Percentiles rank a stretch among this genome's conserved stretches.
Conservation (phyloP, 2,888 invertebrate genomes). For the Caenorhabditis sp. region DNA sequence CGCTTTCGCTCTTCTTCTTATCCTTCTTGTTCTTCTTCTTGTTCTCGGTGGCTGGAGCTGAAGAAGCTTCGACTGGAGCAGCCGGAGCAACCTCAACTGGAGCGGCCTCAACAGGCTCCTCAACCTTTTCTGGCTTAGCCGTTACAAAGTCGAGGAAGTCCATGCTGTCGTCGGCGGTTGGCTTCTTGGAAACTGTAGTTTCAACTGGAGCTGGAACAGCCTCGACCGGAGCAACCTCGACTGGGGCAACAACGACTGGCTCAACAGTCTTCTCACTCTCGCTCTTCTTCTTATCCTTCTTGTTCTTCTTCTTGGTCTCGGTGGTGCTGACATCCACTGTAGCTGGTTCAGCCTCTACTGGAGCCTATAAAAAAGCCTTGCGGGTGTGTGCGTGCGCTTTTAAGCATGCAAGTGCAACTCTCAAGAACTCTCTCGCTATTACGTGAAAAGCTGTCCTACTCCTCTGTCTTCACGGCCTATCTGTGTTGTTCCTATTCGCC, state of each 20-base stretch:
- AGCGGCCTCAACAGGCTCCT: slow-evolving; percentile 12
- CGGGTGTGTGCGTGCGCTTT: slow-evolving; percentile 30
- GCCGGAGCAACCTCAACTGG: slow-evolving; percentile 27
- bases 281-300: slow-evolving; percentile 55
- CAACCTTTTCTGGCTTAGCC: slow-evolving; percentile 41
- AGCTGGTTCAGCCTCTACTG: not conserved
- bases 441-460: not conserved
- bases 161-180: slow-evolving; percentile 39
- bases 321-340: slow-evolving; percentile 28
- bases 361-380: slow-evolving; percentile 43
- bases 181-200: slow-evolving; percentile 5
- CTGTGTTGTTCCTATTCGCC: too few species aligned
- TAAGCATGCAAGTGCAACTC: slow-evolving; percentile 26
- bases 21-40: slow-evolving; percentile 46
- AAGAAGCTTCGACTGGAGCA: slow-evolving; percentile 17
- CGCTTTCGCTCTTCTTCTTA: slow-evolving; percentile 6
- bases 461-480: slow-evolving; percentile 4
- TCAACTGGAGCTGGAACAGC: not conserved
- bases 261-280: slow-evolving; percentile 37
- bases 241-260: slow-evolving; percentile 6
- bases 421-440: not conserved
- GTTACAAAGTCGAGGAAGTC: slow-evolving; percentile 67
- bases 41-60: slow-evolving; percentile 21
- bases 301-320: slow-evolving; percentile 43
- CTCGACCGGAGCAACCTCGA: not conserved